These are phyloP conservation scores for Poecile montanus DNA, from an alignment of 2,797 vertebrate species.

Conservation along the genomic window DNA sequence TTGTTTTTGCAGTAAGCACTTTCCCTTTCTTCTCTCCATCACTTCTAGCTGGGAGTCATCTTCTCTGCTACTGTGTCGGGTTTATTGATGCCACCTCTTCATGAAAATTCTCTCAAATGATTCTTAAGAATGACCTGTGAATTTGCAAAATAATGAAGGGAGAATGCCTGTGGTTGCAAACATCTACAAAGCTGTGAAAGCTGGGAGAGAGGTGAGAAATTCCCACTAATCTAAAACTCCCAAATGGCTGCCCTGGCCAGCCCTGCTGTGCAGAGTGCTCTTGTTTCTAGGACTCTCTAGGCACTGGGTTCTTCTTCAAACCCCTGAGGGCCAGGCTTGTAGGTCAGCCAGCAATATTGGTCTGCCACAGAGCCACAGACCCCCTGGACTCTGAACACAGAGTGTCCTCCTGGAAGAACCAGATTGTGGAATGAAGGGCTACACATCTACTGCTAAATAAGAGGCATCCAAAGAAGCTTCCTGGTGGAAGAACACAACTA, in stretches of 20 bases:
- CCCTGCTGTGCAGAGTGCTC: rapidly evolving
- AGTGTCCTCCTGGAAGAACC: not conserved
- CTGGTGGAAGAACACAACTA: not conserved
- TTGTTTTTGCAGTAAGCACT: not conserved
- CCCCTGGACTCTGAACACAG: not conserved
- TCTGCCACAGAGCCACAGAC: not conserved
- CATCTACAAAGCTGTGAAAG: not conserved
- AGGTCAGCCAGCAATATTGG: not conserved
- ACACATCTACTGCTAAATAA: not conserved
- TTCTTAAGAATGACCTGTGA: not conserved
- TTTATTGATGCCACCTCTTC: not conserved
- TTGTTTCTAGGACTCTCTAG: not conserved
- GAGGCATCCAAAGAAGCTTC: not conserved
- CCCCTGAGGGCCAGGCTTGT: not conserved
- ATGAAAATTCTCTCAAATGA: not conserved
- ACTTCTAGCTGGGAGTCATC: not conserved
- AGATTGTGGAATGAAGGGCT: not conserved
- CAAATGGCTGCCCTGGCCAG: rapidly evolving
- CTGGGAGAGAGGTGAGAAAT: not conserved
- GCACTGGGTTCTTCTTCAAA: not conserved
- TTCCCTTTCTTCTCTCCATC: not conserved
- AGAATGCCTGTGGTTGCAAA: not conserved
- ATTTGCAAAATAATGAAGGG: not conserved
- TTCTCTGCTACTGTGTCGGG: not conserved
- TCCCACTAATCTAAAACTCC: not conserved